Evolutionary conservation across 2,113 vertebrate species (phyloP).

Genomic region (Pygoscelis antarcticus): DNA sequence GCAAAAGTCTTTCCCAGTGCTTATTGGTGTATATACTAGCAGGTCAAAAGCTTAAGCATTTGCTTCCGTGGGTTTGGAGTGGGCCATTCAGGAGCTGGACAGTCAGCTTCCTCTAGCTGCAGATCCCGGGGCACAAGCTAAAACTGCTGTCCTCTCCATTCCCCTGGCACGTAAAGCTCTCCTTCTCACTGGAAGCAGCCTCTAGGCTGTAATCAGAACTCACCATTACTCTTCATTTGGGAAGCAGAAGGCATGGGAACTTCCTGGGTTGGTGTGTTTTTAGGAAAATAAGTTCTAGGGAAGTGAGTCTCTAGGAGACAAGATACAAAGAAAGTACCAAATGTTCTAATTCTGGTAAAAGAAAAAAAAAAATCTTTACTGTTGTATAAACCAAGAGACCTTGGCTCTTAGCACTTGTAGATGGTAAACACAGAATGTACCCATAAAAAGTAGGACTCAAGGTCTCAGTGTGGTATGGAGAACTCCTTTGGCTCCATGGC

Average conservation of each 20-base stretch:
- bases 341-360: not conserved
- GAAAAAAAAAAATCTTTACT: not conserved
- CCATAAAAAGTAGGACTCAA: not conserved
- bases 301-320: not conserved
- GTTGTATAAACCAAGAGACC: not conserved
- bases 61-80: not conserved
- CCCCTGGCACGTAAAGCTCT: not conserved
- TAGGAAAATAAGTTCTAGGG: not conserved
- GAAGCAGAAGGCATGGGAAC: not conserved
- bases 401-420: not conserved
- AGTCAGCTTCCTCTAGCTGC: not conserved
- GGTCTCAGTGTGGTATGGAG: not conserved
- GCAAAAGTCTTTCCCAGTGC: not conserved
- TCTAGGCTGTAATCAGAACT: not conserved
- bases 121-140: not conserved
- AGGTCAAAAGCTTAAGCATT: not conserved
- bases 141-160: not conserved
- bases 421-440: not conserved
- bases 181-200: not conserved
- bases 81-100: not conserved
- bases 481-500: not conserved
- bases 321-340: not conserved
- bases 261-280: not conserved
- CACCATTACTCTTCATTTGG: not conserved
- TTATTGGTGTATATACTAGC: accelerated